Base-by-base conservation (phyloP, 2,113 vertebrate species). In the Hippocampus mohnikei region DNA sequence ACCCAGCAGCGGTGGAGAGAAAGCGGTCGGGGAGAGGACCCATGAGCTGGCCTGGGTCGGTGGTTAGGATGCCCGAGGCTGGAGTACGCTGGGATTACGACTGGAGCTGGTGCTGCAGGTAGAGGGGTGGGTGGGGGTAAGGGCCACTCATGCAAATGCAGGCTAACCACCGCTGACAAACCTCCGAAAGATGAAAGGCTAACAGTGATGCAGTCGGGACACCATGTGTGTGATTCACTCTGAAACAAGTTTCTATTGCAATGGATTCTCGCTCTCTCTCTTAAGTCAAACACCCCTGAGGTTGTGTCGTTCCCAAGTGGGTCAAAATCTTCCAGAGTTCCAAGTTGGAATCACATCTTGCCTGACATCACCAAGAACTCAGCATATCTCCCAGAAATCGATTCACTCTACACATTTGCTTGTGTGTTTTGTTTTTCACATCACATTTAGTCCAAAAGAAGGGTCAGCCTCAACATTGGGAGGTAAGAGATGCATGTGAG, bases 11-110 rank as follows among this genome's bases (percentile, higher is more conserved):
- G 33, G 42, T 85, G 74, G 80, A 85, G 85, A 89, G 85, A 75
- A 84, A 82, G 81, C 69, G 80, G 80, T 85, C 86, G 86, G 90
- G 88, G 88, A 89, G 84, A 84, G 63, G 77, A 87, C 84, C 86
- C 75, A 80, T 23, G 73, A 82, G 82, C 81, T 83, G 88, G 85
- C 86, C 84, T 61, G 81, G 80, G 84, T 91, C 87, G 84, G 72
- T 74, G 77, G 86, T 88, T 84, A 85, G 76, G 75, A 73, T 73
- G 87, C 88, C 84, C 53, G 80, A 86, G 88, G 88, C 86, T 72
- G 75, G 55, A 75, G 81, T 75, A 58, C 66, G 81, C 84, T 85
- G 87, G 90, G 88, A 89, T 86, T 84, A 87, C 66, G 60, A 82
- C 75, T 85, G 83, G 77, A 75, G 76, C 77, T 84, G 73, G 62